Base-by-base conservation (phyloP, 2,113 vertebrate genomes). In the Urocitellus parryii region DNA sequence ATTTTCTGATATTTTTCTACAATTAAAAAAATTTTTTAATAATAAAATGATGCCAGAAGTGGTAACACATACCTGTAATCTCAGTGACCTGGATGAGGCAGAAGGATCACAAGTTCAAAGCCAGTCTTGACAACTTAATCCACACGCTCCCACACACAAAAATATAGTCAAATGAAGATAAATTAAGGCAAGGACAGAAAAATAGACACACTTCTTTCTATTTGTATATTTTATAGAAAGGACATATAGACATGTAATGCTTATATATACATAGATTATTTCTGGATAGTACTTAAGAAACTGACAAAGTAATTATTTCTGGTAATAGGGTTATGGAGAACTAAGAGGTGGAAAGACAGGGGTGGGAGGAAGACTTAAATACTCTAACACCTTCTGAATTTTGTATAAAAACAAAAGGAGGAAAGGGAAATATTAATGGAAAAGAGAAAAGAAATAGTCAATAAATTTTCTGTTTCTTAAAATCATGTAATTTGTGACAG, bases 401-500 rank as follows among this genome's bases (percentile, higher is more conserved):
- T 96, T 95, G 37, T 78, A 85, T 20, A 61, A 34, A 42, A 85
- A 58, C 25, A 22, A 24, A 48, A 79, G 61, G 29, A 34, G 39
- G 34, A 61, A 9, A 17, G 4, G 25, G 5, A 4, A 61, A 13
- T 10, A 79, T 51, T 14, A 25, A 79, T 18, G 27, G 74, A 58
- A 65, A 11, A 79, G n/a, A 78, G n/a, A 27, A 74, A 25, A 25
- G 51, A 74, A 88, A 84, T 34, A 87, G 6, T 78, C 56, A 95
- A 17, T 72, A 82, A 82, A 82, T 97, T 95, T 94, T 95, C 88
- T 97, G 22, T 34, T 89, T 92, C 37, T 90, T 83, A 95, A 96
- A 97, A 80, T 39, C 65, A 91, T 37, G 24, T 58, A 82, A 83
- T 80, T 18, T 89, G 24, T 78, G 91, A 67, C 32, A 93, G 29